A percentile compares a stretch with the other conserved stretches of the same genome.
Evolutionary conservation across 2,888 invertebrate species (phyloP).

Genomic region (Acrobeloides nanus): DNA sequence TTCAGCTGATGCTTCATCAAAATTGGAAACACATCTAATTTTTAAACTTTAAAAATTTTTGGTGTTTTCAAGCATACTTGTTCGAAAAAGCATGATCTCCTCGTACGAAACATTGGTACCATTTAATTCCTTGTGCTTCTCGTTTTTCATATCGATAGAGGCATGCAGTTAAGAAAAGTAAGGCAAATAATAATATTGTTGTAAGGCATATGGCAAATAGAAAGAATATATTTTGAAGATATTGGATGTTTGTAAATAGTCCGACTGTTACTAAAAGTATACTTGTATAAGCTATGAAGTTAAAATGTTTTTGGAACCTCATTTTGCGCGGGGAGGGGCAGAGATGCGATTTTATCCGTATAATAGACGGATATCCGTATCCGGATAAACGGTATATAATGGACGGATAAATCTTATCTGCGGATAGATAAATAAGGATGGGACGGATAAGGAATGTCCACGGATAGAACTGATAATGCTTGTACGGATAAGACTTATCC

Average conservation of each 20-base stretch:
- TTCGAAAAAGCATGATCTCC: constrained; percentile 43
- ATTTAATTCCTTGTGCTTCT: constrained; percentile 49
- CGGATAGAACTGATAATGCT: no score
- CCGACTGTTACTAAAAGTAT: constrained; percentile 31
- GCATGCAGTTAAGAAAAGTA: constrained; percentile 40
- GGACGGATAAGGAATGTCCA: no score
- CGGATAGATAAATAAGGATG: no score
- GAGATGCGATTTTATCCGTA: no score
- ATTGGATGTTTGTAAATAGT: constrained; percentile 24
- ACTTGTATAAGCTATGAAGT: not conserved
- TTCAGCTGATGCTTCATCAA: constrained; percentile 21
- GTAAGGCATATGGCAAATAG: constrained; percentile 32
- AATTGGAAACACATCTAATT: constrained; percentile 22
- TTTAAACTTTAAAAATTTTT: not conserved
- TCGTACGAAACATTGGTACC: constrained; percentile 43
- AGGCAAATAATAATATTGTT: constrained; percentile 32
- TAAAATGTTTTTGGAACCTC: no score
- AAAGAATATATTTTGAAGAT: constrained; percentile 34
- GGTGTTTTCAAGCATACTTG: not conserved
- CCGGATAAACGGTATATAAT: no score
- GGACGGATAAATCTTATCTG: no score
- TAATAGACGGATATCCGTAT: no score
- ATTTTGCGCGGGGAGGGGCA: no score
- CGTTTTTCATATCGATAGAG: constrained; percentile 33
- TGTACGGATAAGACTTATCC: no score